Evolutionary conservation across 2,113 vertebrate genomes (phyloP), one percentile per base, ranked within the genome.

Genomic region (Coturnix japonica): DNA sequence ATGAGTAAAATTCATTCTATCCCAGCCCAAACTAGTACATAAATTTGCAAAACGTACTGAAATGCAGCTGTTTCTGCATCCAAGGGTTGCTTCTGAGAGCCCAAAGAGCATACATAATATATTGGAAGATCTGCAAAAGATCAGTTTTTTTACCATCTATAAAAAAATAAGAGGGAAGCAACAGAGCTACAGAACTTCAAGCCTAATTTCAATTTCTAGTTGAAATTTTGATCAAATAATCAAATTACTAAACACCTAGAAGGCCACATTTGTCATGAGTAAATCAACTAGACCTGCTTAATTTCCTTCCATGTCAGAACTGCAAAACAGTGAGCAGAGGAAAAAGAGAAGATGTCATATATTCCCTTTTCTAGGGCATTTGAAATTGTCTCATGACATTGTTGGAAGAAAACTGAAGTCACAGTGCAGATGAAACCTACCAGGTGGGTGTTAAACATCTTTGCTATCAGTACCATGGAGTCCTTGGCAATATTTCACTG

Each of bases 401-500:
- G 41, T 85, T 46, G 31, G 79, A 70, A 87, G 37, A 16, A 85
- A 92, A 91, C 33, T 65, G 64, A 71, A 91, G 73, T 59, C 4
- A 7, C 20, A 87, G 53, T 75, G 46, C 46, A 76, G 63, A 70
- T 85, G 74, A 94, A 94, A 85, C 64, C 39, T 91, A 76, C 49
- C 79, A 73, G 87, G 49, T 73, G 41, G 9, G 44, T 90, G 70
- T 94, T 87, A 87, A 67, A 79, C 91, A 94, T 75, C 47, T 94
- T 91, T 96, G 49, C 49, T 87, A 63, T 73, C 25, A 54, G 49
- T 23, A 9, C 10, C 21, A 11, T 1, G 2, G 43, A 87, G 67
- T 85, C 78, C 67, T 89, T 85, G 54, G 63, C 66, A 87, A 89
- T 92, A 89, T 82, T 81, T 93, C 66, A 79, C 41, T 73, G 53